phyloP scores from a whole-genome alignment of 2,797 vertebrate genomes.

The Sphenodon punctatus region DNA sequence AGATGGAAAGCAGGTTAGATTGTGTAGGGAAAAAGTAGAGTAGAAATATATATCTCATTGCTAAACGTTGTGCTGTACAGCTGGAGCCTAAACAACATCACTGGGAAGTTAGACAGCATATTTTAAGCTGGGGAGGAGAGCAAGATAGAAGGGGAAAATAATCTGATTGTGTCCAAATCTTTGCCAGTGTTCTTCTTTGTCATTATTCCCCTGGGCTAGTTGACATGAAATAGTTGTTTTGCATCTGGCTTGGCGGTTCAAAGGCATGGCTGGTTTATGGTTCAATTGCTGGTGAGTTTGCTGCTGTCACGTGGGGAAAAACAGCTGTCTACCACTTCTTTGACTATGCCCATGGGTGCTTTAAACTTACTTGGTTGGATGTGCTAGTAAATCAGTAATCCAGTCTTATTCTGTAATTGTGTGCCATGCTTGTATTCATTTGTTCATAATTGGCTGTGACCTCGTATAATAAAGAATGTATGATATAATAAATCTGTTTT shows the following conservation, averaged over 20 bases:
- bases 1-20: neutral
- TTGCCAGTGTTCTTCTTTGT: neutral
- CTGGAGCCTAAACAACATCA: neutral
- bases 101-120: accelerated
- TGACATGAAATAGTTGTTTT: no score
- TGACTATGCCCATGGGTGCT: neutral
- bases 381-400: neutral
- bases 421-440: neutral
- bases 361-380: neutral
- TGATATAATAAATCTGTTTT: neutral
- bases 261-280: neutral
- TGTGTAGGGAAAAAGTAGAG: neutral
- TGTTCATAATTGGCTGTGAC: no score
- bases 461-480: neutral
- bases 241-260: neutral
- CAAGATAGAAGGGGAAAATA: neutral
- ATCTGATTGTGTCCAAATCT: neutral
- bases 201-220: neutral
- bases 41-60: neutral
- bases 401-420: neutral
- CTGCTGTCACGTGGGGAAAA: neutral
- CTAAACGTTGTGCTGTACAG: neutral
- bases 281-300: neutral
- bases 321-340: neutral
- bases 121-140: no score